Evolutionary conservation across 2,797 vertebrate genomes (phyloP).

Genomic region (Euthynnus affinis): DNA sequence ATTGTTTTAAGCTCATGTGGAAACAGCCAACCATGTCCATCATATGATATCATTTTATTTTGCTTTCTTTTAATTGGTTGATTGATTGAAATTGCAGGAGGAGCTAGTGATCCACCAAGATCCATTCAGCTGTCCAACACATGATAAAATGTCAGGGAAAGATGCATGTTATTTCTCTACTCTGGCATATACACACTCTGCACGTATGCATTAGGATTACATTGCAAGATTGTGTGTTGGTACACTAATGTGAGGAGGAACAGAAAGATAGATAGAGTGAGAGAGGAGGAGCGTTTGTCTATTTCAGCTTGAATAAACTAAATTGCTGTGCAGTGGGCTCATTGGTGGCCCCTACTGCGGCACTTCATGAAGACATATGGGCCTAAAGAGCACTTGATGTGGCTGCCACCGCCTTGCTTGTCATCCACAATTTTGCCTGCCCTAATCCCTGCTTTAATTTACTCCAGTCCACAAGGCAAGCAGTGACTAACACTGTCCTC

Average conservation of each 20-base stretch:
- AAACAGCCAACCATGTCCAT: background rate
- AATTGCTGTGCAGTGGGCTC: conserved; percentile 76
- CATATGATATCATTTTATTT: background rate
- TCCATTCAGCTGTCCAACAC: background rate
- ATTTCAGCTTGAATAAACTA: conserved; percentile 68
- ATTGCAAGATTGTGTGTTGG: background rate
- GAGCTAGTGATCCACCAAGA: background rate
- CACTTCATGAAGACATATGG: conserved; percentile 92
- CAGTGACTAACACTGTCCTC: conserved; percentile 92
- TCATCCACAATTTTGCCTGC: conserved; percentile 93
- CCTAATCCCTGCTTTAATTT: conserved; percentile 98
- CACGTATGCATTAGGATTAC: background rate
- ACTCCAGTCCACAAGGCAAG: conserved; percentile 91
- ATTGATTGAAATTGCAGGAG: background rate
- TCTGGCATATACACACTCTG: background rate
- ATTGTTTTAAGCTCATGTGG: background rate
- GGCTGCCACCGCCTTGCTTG: conserved; percentile 90
- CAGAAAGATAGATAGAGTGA: background rate
- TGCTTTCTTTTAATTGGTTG: background rate
- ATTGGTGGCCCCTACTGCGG: conserved; percentile 82
- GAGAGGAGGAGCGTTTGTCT: conserved; percentile 47
- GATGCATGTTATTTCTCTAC: background rate
- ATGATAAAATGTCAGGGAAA: background rate
- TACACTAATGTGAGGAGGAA: background rate
- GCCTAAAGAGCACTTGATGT: conserved; percentile 88